A percentile compares a stretch with the other conserved stretches of the same genome.
Evolutionary conservation across 1,140 invertebrate species (phyloP).

Genomic region (Holcopasites calliopsidis): DNA sequence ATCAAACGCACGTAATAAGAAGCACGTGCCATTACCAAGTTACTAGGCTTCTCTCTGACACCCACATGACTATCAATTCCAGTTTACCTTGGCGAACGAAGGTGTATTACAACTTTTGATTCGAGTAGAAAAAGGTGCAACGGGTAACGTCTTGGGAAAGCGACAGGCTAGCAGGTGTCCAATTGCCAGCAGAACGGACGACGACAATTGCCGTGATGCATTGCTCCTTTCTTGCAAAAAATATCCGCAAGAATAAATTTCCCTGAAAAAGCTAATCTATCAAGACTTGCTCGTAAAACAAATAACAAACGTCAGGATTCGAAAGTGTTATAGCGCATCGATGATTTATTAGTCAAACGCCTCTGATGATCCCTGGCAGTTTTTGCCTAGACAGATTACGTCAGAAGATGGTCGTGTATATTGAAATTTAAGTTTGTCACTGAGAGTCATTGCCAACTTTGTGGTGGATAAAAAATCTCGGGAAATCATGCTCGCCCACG

Average conservation of each 20-base stretch:
- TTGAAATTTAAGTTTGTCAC: neutral
- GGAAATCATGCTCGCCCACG: conserved; percentile 36
- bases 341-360: neutral
- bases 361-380: neutral
- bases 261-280: neutral
- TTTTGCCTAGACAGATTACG: neutral
- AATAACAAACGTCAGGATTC: neutral
- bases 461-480: conserved; percentile 35
- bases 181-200: conserved; percentile 21
- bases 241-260: too few relatives aligned
- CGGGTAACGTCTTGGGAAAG: conserved; percentile 64
- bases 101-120: conserved; percentile 48
- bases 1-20: conserved; percentile 1
- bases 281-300: neutral
- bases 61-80: conserved; percentile 66
- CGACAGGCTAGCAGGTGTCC: conserved; percentile 45
- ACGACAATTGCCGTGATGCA: conserved; percentile 16
- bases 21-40: conserved; percentile 44
- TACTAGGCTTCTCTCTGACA: conserved; percentile 62
- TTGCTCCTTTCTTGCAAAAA: too few relatives aligned
- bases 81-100: conserved; percentile 72
- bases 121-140: conserved; percentile 58
- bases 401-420: neutral
- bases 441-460: conserved; percentile 15
- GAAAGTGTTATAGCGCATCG: neutral